A percentile compares a stretch with the other conserved stretches of the same genome.
Evolutionary conservation across 2,797 vertebrate genomes (phyloP).

Genomic region (Florisuga fusca): DNA sequence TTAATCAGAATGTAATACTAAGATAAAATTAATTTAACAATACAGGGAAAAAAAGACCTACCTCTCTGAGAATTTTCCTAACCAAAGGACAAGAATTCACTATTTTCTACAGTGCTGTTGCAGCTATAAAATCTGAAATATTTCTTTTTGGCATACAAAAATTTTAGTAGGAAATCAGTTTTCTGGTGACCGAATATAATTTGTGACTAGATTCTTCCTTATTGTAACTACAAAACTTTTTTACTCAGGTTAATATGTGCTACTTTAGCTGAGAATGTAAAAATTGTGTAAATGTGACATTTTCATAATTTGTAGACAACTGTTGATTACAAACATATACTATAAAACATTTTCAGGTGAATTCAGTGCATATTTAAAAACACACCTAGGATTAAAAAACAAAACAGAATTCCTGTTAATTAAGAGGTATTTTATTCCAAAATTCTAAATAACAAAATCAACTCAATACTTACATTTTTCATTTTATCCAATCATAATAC

Average conservation of each 20-base stretch:
- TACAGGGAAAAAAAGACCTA: not conserved
- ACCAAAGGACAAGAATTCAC: not conserved
- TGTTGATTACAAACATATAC: not conserved
- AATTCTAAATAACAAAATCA: conserved; percentile 50
- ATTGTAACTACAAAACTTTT: not conserved
- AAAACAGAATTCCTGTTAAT: not conserved
- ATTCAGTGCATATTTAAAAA: not conserved
- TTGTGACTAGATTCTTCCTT: not conserved
- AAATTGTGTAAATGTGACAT: not conserved
- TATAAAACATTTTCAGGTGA: not conserved
- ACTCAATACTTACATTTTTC: conserved; percentile 29
- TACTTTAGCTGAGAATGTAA: not conserved
- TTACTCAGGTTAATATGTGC: not conserved
- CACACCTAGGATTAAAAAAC: accelerated
- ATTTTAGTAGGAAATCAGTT: not conserved
- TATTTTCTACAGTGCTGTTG: not conserved
- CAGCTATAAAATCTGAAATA: not conserved
- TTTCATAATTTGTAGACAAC: not conserved
- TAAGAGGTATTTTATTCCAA: conserved; percentile 69
- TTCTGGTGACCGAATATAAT: not conserved
- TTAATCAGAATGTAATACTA: not conserved
- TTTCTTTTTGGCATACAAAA: not conserved
- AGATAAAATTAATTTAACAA: not conserved
- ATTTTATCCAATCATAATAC: conserved; percentile 15
- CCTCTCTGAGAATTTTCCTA: not conserved